phyloP scores from a whole-genome alignment of 2,113 vertebrate species.

The Mustelus asterias region DNA sequence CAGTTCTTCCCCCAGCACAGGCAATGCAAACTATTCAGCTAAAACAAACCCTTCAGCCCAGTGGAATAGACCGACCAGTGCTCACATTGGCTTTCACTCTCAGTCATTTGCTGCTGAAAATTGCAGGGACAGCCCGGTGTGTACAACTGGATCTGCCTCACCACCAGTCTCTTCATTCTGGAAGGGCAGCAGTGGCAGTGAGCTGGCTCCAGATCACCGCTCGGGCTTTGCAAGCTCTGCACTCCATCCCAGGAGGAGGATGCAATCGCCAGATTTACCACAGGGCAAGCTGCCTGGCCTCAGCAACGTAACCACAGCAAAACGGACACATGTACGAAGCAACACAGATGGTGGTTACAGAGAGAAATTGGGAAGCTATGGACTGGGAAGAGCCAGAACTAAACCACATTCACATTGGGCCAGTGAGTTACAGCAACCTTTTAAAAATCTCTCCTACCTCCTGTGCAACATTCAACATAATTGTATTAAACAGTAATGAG shows the following conservation, averaged over 20 bases:
- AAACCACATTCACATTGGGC: not conserved
- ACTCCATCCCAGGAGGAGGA: not conserved
- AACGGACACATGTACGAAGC: not conserved
- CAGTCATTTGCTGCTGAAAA: rapidly evolving
- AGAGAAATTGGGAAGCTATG: not conserved
- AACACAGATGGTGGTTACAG: not conserved
- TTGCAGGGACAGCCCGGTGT: rapidly evolving
- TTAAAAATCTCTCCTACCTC: not conserved
- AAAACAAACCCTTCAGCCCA: not conserved
- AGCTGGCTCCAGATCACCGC: not conserved
- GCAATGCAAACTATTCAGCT: not conserved
- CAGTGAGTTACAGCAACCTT: not conserved
- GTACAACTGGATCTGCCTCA: no score
- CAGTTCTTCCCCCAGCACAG: not conserved
- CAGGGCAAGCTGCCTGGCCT: not conserved
- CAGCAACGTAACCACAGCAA: not conserved
- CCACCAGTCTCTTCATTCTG: no score
- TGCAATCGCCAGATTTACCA: not conserved
- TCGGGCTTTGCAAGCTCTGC: not conserved
- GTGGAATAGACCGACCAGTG: not conserved
- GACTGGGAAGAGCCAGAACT: not conserved
- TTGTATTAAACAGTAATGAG: not conserved
- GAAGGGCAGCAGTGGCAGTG: not conserved
- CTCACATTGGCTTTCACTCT: not conserved
- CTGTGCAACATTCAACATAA: not conserved